Base-by-base conservation (phyloP, 2,888 invertebrate genomes). In the Ceriagrion tenellum region DNA sequence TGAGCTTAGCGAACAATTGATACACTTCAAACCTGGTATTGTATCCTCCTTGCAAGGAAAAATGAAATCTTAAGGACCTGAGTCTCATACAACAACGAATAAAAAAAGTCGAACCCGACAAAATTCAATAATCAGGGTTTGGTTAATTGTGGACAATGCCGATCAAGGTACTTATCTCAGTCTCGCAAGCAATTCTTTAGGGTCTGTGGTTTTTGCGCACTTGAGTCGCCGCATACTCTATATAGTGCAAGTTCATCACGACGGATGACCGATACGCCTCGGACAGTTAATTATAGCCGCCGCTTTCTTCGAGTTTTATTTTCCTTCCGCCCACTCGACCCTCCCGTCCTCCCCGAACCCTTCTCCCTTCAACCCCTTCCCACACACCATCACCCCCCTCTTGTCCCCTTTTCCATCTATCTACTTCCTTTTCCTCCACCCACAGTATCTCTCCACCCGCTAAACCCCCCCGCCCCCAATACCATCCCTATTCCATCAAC, bases 401-500 rank as follows among this genome's bases (percentile, higher is more conserved):
- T 63, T 47, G 2, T 16, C 69, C 74, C 26, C 63, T 47, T 69
- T 55, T n/a, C 20, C 74, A 69, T 93, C 47, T n/a, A 69, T 69
- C 89, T 55, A 40, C 93, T 40, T 20, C 23, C 40, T 63, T 63
- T 26, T 59, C 63, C 56, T n/a, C 47, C 69, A 23, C 35, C 35
- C 81, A 81, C 81, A 40, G 40, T 26, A 59, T n/a, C 35, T 59
- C 91, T 35, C 10, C 35, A 12, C 23, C 55, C 55, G 23, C 20
- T 40, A 26, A 89, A 16, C 56, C 56, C 56, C 47, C 47, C 47
- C 47, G 47, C 47, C 47, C 90, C 18, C 56, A 16, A 10, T 59
- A 23, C 30, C 81, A 81, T 16, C 35, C 81, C 81, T 81, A 81
- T 81, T 81, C 91, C 40, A 63, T 69, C 93, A 93, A 93, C 69